Evolutionary conservation across 2,888 invertebrate species (phyloP), one percentile per base, ranked within the genome.

Genomic region (Sinohyriopsis cumingii): DNA sequence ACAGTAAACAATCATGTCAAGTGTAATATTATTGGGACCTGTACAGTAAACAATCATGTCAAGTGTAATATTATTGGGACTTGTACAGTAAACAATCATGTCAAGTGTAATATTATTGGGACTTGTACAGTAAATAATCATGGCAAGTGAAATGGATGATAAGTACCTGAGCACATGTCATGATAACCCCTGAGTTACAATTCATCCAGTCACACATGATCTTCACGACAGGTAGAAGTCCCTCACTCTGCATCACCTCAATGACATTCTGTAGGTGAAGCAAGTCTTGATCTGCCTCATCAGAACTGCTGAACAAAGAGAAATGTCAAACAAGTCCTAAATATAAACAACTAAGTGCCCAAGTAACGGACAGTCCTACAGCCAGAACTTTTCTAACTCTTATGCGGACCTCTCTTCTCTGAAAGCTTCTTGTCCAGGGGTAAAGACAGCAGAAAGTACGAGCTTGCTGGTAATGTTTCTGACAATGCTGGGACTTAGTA

Each of bases 191-290:
- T 67, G 94, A 93, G 89, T 96, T 95, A 66, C 93, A 93, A 67
- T 92, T 92, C 79, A 96, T 91, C 97, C 96, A 97, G 89, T 96
- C 96, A 87, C 94, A 94, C 75, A 95, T 92, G 77, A 96, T 90
- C 89, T 94, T 95, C 45, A 95, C 92, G 76, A 94, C 93, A 54
- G 93, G 91, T 55, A 95, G 87, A 76, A 93, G 82, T n/a, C 88
- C 89, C 76, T 88, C 87, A 65, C 73, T 77, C 63, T 83, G 84
- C 56, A 88, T 73, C 25, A 88, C 88, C 59, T 84, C 83, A 45
- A 89, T 68, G 19, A 84, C 72, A 62, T 84, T 82, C 72, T 86
- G 84, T 64, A 84, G 72, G 25, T 80, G 83, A 19, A 76, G 75
- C 25, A 81, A 82, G 59, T 86, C 84, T 33, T 75, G 69, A 68